phyloP scores from a whole-genome alignment of 1,140 invertebrate species.

The Parasteatoda tepidariorum region DNA sequence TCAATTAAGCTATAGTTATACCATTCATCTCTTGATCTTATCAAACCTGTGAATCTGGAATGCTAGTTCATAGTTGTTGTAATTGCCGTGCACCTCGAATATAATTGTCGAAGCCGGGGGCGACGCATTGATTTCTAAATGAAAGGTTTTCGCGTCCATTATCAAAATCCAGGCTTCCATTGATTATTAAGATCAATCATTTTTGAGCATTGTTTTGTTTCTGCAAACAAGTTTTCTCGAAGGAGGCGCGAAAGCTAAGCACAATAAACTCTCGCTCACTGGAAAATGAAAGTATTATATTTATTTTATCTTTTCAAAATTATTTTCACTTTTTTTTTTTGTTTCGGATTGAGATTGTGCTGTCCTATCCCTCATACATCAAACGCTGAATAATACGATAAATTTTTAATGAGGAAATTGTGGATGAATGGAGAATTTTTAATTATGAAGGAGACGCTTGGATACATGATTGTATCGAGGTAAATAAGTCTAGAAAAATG shows the following conservation, averaged over 20 bases:
- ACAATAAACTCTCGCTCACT: neutral
- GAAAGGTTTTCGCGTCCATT: neutral
- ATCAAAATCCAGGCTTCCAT: neutral
- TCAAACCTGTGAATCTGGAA: neutral
- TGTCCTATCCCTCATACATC: too few relatives aligned
- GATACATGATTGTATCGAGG: too few relatives aligned
- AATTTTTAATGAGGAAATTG: too few relatives aligned
- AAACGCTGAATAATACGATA: too few relatives aligned
- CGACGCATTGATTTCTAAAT: neutral
- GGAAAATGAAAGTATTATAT: neutral
- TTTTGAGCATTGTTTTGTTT: neutral
- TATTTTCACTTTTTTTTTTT: too few relatives aligned
- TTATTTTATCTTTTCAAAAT: too few relatives aligned
- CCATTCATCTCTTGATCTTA: neutral
- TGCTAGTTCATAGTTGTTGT: neutral
- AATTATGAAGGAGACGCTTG: too few relatives aligned
- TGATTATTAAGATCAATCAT: neutral
- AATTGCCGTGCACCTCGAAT: neutral
- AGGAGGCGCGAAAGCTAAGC: neutral
- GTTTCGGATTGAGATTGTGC: too few relatives aligned
- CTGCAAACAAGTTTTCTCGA: neutral
- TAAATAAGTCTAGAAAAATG: too few relatives aligned
- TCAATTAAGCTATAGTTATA: too few relatives aligned
- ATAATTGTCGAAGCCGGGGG: neutral
- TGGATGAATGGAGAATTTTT: too few relatives aligned